Conservation (phyloP, 2,888 invertebrate genomes). For the Caenorhabditis sinica region DNA sequence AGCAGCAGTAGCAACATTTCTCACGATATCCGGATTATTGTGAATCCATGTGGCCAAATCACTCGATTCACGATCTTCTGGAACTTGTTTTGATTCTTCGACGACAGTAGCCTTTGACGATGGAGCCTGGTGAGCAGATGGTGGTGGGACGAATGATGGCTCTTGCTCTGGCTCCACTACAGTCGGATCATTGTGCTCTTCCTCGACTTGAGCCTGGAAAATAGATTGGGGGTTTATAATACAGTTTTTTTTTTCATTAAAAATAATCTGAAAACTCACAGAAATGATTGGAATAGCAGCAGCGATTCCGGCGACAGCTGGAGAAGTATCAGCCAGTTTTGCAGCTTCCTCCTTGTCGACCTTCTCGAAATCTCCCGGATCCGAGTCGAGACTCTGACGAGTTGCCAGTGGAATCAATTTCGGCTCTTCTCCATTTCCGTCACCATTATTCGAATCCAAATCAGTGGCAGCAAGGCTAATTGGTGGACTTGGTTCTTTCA, state of each 20-base stretch:
- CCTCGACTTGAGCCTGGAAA: constrained; percentile 65
- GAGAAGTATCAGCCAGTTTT: constrained; percentile 54
- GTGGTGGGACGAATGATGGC: constrained; percentile 42
- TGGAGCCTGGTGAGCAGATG: constrained; percentile 40
- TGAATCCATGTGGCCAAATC: constrained; percentile 65
- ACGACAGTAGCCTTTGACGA: constrained; percentile 61
- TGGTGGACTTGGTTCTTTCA: constrained; percentile 63
- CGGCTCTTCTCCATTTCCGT: constrained; percentile 45
- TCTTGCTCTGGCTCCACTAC: constrained; percentile 33
- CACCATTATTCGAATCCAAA: constrained; percentile 56
- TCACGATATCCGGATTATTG: constrained; percentile 62
- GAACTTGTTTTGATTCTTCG: constrained; percentile 64
- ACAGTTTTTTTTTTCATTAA: background rate
- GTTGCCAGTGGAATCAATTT: constrained; percentile 60
- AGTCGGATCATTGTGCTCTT: constrained; percentile 52
- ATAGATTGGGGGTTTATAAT: background rate
- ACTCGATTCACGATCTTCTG: constrained; percentile 55
- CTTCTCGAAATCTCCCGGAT: constrained; percentile 67
- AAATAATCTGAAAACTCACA: constrained; percentile 16
- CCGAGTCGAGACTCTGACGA: constrained; percentile 63
- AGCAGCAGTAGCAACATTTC: constrained; percentile 64
- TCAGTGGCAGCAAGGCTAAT: constrained; percentile 58
- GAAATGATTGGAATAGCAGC: constrained; percentile 61
- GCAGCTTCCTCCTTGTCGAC: constrained; percentile 60
- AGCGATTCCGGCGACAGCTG: constrained; percentile 66